phyloP scores from a whole-genome alignment of 2,113 vertebrate genomes.

The Coregonus clupeaformis region DNA sequence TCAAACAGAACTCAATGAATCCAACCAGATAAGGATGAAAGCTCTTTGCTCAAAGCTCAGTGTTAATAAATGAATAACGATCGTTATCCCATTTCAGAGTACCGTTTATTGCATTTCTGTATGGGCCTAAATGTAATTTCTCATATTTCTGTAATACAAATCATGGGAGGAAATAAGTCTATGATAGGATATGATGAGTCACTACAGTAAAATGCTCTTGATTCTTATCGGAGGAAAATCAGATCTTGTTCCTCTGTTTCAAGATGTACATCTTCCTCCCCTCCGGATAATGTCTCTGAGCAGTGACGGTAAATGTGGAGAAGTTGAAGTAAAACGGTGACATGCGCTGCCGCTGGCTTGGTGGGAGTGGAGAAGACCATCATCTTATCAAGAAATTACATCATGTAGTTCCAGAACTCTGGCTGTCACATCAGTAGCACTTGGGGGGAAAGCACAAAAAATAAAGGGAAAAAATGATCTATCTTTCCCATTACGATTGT shows the following conservation, averaged over 20 bases:
- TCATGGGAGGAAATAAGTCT: conserved; percentile 50
- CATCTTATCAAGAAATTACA: conserved; percentile 69
- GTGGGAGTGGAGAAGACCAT: conserved; percentile 31
- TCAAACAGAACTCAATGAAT: conserved; percentile 48
- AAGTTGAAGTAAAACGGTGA: conserved; percentile 15
- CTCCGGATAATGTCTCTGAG: conserved; percentile 52
- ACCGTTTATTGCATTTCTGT: conserved; percentile 65
- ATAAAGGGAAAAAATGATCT: neutral
- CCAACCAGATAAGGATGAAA: conserved; percentile 7
- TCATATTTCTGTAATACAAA: conserved; percentile 55
- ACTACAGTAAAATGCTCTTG: conserved; percentile 57
- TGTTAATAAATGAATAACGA: conserved; percentile 56
- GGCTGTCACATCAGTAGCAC: conserved; percentile 47
- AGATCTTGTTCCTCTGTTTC: neutral
- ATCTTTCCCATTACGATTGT: conserved; percentile 10
- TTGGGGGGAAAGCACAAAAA: conserved; percentile 11
- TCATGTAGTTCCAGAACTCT: conserved; percentile 56
- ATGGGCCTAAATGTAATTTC: conserved; percentile 66
- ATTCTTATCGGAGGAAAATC: conserved; percentile 66
- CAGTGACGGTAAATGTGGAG: conserved; percentile 61
- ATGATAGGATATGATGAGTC: conserved; percentile 52
- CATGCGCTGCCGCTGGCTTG: neutral
- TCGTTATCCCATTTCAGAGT: conserved; percentile 62
- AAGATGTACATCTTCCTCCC: conserved; percentile 6
- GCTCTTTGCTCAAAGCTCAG: conserved; percentile 44